These are phyloP conservation scores for Leucoraja ocellata DNA, from an alignment of 2,797 vertebrate genomes.

Conservation along the genomic window DNA sequence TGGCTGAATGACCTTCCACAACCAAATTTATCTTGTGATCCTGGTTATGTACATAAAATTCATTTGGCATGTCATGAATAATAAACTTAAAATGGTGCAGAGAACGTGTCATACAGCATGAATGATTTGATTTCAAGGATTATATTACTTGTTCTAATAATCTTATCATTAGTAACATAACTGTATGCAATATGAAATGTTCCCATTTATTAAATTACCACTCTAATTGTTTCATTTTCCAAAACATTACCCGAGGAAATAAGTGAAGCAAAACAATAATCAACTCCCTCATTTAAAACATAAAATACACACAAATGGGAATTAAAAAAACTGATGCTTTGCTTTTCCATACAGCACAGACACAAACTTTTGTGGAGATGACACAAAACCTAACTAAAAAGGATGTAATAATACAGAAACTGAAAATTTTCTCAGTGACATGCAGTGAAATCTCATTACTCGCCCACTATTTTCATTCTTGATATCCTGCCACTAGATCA, in stretches of 20 bases:
- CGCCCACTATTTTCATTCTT: not conserved
- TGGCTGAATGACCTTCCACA: not conserved
- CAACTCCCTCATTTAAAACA: not conserved
- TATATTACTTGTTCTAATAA: not conserved
- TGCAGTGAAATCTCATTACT: not conserved
- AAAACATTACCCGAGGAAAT: not conserved
- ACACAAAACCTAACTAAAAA: not conserved
- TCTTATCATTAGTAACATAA: not conserved
- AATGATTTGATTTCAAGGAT: not conserved
- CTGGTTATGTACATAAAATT: not conserved
- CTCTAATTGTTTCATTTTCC: not conserved
- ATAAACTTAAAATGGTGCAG: not conserved
- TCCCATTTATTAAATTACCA: not conserved
- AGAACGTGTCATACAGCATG: not conserved
- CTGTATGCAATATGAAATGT: not conserved
- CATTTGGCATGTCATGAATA: not conserved
- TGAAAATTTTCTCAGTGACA: not conserved
- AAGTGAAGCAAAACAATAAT: constrained; percentile 10
- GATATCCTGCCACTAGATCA: not conserved
- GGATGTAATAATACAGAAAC: not conserved
- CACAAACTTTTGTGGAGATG: not conserved
- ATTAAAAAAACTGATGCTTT: not conserved
- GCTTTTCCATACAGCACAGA: not conserved
- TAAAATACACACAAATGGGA: constrained; percentile 7
- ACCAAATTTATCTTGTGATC: not conserved